Conservation (phyloP, 2,888 invertebrate species). For the Epirrita christyi region DNA sequence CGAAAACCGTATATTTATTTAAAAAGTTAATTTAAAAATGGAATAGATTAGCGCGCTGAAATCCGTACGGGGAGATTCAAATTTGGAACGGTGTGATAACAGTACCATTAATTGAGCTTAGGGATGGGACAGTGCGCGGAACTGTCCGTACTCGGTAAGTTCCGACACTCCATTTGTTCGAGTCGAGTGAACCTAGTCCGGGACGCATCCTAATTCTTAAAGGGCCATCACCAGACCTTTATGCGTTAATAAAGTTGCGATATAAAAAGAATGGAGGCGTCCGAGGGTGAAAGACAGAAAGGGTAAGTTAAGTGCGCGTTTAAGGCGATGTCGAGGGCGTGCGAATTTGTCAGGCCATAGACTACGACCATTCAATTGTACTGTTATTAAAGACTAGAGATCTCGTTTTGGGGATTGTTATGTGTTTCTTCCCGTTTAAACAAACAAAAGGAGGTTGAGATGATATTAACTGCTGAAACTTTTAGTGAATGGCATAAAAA, state of each 20-base stretch:
- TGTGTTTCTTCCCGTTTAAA: conserved; percentile 48
- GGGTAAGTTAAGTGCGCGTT: conserved; percentile 83
- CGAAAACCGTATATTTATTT: conserved; percentile 39
- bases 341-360: conserved; percentile 81
- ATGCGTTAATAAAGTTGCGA: conserved; percentile 85
- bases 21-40: conserved; percentile 43
- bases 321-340: conserved; percentile 82
- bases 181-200: conserved; percentile 69
- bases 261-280: conserved; percentile 83
- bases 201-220: conserved; percentile 84
- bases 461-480: conserved; percentile 2
- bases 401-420: conserved; percentile 50
- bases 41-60: conserved; percentile 44
- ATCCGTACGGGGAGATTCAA: conserved; percentile 63
- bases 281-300: conserved; percentile 80
- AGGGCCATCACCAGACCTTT: conserved; percentile 84
- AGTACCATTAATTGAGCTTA: conserved; percentile 70
- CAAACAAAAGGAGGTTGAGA: conserved; percentile 30
- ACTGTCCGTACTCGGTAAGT: conserved; percentile 55
- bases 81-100: conserved; percentile 71
- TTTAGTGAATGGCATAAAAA: neutral
- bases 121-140: conserved; percentile 59
- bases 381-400: conserved; percentile 79
- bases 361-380: conserved; percentile 74
- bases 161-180: conserved; percentile 80